A percentile compares a stretch with the other conserved stretches of the same genome.
Evolutionary conservation across 2,797 vertebrate genomes (phyloP).

Genomic region (Eulemur albifrons): DNA sequence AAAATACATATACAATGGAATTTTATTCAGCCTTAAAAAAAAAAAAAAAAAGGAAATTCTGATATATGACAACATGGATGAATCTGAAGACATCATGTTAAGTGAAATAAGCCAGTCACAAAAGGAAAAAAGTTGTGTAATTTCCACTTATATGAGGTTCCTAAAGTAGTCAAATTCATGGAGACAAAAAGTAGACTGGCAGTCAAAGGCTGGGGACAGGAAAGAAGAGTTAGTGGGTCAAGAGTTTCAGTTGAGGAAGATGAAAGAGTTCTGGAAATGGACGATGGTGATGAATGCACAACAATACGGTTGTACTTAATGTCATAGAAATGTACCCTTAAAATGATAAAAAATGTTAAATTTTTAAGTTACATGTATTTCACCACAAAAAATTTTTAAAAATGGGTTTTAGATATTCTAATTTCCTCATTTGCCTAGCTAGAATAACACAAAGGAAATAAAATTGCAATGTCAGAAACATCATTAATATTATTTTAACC

Average conservation of each 20-base stretch:
- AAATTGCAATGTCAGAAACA: background rate
- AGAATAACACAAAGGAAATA: background rate
- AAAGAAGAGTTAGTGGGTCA: background rate
- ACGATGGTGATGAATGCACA: background rate
- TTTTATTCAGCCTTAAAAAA: background rate
- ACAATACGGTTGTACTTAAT: background rate
- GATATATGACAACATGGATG: background rate
- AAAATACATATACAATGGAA: background rate
- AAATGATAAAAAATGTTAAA: background rate
- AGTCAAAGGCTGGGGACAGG: background rate
- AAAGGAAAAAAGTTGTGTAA: background rate
- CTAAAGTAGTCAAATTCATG: background rate
- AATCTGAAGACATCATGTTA: background rate
- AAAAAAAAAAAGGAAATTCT: background rate
- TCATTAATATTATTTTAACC: conserved; percentile 31
- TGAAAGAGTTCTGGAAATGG: background rate
- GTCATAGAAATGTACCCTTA: background rate
- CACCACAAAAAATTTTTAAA: background rate
- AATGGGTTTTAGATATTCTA: background rate
- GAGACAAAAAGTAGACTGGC: background rate
- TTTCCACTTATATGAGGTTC: background rate
- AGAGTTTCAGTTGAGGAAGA: background rate
- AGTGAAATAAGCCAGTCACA: background rate
- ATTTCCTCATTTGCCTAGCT: conserved; percentile 11
- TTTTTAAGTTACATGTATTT: background rate